Percentiles rank a stretch among this genome's conserved stretches.
These are phyloP conservation scores for Chloroceryle inda DNA, from an alignment of 2,797 vertebrate genomes.

Conservation along the genomic window DNA sequence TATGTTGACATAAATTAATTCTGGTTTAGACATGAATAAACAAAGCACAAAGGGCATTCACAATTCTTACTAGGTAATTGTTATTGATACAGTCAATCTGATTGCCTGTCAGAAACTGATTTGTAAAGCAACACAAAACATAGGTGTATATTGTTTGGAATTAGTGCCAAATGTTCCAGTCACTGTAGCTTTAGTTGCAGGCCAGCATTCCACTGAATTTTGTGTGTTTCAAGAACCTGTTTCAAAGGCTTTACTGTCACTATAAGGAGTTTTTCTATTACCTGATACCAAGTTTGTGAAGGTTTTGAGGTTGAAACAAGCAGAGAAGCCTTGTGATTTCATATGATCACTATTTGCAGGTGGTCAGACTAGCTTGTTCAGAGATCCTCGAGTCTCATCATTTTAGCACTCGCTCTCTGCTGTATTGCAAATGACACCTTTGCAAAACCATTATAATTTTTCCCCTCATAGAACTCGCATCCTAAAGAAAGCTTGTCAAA, in stretches of 20 bases:
- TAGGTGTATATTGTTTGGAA: neutral
- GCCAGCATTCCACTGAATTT: neutral
- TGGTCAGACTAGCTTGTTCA: neutral
- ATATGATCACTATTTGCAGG: neutral
- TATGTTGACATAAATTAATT: neutral
- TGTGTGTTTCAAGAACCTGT: neutral
- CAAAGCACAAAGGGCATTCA: neutral
- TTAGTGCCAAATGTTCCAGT: neutral
- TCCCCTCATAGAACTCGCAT: slow-evolving; percentile 35
- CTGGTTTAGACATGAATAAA: neutral
- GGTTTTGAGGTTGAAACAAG: neutral
- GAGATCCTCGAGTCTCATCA: neutral
- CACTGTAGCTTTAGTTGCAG: neutral
- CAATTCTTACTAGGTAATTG: neutral
- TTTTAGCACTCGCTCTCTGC: neutral
- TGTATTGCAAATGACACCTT: slow-evolving; percentile 23
- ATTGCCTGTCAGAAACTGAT: neutral
- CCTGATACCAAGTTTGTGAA: neutral
- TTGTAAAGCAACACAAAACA: neutral
- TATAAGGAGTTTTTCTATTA: neutral
- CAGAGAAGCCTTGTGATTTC: neutral
- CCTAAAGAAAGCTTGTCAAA: slow-evolving; percentile 70
- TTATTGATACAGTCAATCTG: neutral
- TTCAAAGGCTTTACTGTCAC: neutral
- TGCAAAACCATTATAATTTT: slow-evolving; percentile 44